A percentile compares a stretch with the other conserved stretches of the same genome.
Evolutionary conservation across 2,888 invertebrate genomes (phyloP).

Genomic region (Biston stratarius): DNA sequence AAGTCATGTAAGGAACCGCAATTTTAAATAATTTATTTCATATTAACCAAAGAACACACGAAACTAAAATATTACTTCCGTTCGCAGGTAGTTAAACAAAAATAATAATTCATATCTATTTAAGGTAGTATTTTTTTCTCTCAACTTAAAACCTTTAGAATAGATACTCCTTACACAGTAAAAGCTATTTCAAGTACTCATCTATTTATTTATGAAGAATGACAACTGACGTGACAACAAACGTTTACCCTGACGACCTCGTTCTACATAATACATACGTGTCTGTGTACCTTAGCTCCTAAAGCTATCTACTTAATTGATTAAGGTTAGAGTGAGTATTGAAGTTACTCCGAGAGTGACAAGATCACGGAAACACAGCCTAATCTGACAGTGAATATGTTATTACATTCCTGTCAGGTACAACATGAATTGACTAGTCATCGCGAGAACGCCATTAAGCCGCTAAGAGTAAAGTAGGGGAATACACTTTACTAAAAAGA

Average conservation of each 20-base stretch:
- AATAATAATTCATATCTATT: no score
- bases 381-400: conserved; percentile 42
- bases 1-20: no score
- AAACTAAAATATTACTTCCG: no score
- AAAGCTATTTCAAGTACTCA: not conserved
- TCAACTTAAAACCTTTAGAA: no score
- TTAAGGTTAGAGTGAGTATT: conserved; percentile 10
- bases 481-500: no score
- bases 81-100: no score
- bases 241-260: not conserved
- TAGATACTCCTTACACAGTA: no score
- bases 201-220: not conserved
- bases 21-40: no score
- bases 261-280: conserved; percentile 5
- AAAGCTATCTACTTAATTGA: conserved; percentile 8
- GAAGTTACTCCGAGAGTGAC: conserved; percentile 12
- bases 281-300: not conserved
- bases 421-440: conserved; percentile 59
- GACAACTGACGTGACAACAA: not conserved
- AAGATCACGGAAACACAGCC: conserved; percentile 12
- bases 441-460: conserved; percentile 44
- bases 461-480: not conserved
- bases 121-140: no score
- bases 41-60: no score
- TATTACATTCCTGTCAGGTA: conserved; percentile 41